phyloP scores from a whole-genome alignment of 1,140 invertebrate genomes.

The Antheraea pernyi region DNA sequence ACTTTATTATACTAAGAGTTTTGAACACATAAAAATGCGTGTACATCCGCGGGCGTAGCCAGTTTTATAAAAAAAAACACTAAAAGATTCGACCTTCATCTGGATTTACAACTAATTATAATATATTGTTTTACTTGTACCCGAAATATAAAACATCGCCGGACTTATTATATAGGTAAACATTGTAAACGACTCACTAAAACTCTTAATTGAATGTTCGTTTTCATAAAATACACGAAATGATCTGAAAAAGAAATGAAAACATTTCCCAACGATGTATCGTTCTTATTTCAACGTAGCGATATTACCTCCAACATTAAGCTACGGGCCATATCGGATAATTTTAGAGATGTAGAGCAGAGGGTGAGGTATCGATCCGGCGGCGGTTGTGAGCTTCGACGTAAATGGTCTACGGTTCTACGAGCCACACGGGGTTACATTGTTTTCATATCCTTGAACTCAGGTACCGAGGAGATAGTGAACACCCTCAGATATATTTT shows the following conservation, averaged over 20 bases:
- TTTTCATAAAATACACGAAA: not conserved
- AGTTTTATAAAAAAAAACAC: no score
- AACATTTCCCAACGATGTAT: not conserved
- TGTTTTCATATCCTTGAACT: constrained; percentile 24
- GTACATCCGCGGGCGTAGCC: no score
- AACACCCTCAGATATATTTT: not conserved
- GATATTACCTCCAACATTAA: constrained; percentile 4
- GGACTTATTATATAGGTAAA: no score
- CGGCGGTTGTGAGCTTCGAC: constrained; percentile 12
- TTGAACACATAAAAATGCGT: no score
- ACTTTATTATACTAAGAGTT: no score
- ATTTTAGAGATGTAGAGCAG: constrained; percentile 29
- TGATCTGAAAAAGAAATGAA: not conserved
- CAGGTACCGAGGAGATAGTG: not conserved
- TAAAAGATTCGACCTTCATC: no score
- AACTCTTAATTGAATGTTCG: not conserved
- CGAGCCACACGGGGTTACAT: constrained; percentile 11
- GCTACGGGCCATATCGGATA: constrained; percentile 22
- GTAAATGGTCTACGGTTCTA: constrained; percentile 15
- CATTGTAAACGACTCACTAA: no score
- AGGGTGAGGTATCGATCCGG: constrained; percentile 23
- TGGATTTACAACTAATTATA: no score
- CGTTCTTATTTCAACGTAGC: constrained; percentile 6
- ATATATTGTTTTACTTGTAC: no score
- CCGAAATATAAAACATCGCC: no score